These are phyloP conservation scores for Synanthedon andrenaeformis DNA, from an alignment of 2,888 invertebrate species.

Conservation along the genomic window DNA sequence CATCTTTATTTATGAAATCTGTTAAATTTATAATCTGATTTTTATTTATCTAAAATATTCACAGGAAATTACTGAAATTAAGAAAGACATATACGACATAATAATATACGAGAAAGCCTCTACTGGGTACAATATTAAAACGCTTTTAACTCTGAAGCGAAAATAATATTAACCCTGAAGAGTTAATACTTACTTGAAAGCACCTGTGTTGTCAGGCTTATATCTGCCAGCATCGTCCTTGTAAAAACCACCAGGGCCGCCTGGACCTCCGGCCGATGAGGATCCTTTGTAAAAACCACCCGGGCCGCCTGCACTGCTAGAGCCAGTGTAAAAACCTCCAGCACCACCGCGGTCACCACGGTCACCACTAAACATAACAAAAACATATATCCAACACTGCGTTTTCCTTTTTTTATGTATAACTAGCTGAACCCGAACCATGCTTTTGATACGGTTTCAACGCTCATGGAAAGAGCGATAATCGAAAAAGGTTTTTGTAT, in stretches of 20 bases:
- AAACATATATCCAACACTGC: neutral
- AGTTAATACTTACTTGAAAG: conserved; percentile 17
- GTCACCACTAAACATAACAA: conserved; percentile 29
- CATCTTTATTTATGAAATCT: too few relatives aligned
- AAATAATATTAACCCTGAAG: too few relatives aligned
- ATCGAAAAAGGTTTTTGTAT: too few relatives aligned
- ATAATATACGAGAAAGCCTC: too few relatives aligned
- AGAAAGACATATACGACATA: too few relatives aligned
- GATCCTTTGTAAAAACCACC: conserved; percentile 19
- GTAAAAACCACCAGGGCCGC: conserved; percentile 8
- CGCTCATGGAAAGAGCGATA: too few relatives aligned
- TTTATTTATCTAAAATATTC: too few relatives aligned
- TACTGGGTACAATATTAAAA: too few relatives aligned
- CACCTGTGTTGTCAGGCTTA: conserved; percentile 23
- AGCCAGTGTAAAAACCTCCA: conserved; percentile 46
- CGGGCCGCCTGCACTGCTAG: conserved; percentile 16
- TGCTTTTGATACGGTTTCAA: too few relatives aligned
- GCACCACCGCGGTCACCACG: conserved; percentile 48
- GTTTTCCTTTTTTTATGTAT: neutral
- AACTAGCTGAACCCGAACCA: neutral
- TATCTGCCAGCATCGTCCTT: conserved; percentile 23
- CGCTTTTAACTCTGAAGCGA: too few relatives aligned
- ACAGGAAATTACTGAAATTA: too few relatives aligned
- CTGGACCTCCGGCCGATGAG: conserved; percentile 11
- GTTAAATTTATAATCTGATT: too few relatives aligned